Conservation (phyloP, 2,888 invertebrate genomes). For the Apeira syringaria region DNA sequence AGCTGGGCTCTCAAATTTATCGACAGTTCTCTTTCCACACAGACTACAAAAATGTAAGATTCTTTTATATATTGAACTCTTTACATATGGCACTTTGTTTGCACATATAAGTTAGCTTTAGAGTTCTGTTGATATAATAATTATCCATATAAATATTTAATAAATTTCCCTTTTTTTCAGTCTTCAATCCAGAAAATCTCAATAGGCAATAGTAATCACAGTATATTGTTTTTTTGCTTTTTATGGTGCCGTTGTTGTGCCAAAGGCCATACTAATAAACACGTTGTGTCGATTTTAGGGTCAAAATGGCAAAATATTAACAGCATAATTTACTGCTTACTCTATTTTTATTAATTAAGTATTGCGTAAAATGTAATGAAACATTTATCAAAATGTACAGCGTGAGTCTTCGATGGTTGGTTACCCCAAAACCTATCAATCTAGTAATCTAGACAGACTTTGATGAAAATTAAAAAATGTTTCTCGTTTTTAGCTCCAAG, state of each 20-base stretch:
- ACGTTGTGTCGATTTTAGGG: background rate
- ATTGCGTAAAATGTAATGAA: too few relatives aligned
- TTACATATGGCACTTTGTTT: constrained; percentile 73
- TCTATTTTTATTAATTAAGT: too few relatives aligned
- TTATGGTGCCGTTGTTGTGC: constrained; percentile 58
- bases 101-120: constrained; percentile 55
- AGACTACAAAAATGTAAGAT: constrained; percentile 39
- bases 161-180: constrained; percentile 50
- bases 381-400: too few relatives aligned
- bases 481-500: too few relatives aligned
- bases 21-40: too few relatives aligned
- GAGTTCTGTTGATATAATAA: constrained; percentile 43
- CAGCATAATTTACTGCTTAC: too few relatives aligned
- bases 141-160: constrained; percentile 1
- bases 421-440: too few relatives aligned
- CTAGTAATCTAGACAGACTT: too few relatives aligned
- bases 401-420: too few relatives aligned
- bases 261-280: constrained; percentile 42
- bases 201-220: constrained; percentile 77
- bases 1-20: too few relatives aligned
- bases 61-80: constrained; percentile 47
- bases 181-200: constrained; percentile 80
- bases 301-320: constrained; percentile 14
- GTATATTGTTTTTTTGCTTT: constrained; percentile 57
- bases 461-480: too few relatives aligned